Base-by-base conservation (phyloP, 2,113 vertebrate genomes). In the Sarotherodon lohbergeri region DNA sequence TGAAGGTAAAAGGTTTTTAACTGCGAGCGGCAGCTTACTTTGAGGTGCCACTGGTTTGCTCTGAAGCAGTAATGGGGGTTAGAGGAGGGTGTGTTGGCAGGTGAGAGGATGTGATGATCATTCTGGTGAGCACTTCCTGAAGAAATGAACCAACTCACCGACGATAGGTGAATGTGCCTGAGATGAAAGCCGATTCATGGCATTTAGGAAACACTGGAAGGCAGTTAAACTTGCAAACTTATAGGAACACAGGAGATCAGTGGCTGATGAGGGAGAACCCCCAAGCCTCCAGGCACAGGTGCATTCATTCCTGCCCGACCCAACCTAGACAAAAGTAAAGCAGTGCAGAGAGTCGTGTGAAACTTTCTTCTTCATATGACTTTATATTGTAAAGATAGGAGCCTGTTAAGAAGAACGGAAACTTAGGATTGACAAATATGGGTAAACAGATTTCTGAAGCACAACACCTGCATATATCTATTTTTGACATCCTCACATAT, bases 121-220 rank as follows among this genome's bases (percentile, higher is more conserved):
- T 63, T 63, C 34, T 34, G 59, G 3, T 63, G 61, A 66, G 34
- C 10, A 22, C 32, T 39, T 22, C 61, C 19, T 39, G 61, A 66
- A 66, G 61, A 39, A 39, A 39, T 66, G 6, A 66, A 8, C 34
- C 61, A 66, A 22, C 34, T 66, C 11, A 39, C 7, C n/a, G 19
- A 13, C 3, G 0, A 39, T 7, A 39, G 61, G 0, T 5, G 32
- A 66, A 39, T 66, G n/a, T 39, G 61, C 34, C 61, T 66, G 34
- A 22, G 34, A 22, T 5, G 11, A 66, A 36, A 13, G 61, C 6
- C 3, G 4, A 13, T 66, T 0, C 34, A 8, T 39, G 34, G 17
- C 61, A 66, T 8, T 39, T 39, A 66, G 61, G 3, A 39, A 39
- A 39, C 4, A 22, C 19, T 39, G 19, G 34, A 66, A 66, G 34